Evolutionary conservation across 2,888 invertebrate species (phyloP), one percentile per base, ranked within the genome.

Genomic region (Crioceris asparagi): DNA sequence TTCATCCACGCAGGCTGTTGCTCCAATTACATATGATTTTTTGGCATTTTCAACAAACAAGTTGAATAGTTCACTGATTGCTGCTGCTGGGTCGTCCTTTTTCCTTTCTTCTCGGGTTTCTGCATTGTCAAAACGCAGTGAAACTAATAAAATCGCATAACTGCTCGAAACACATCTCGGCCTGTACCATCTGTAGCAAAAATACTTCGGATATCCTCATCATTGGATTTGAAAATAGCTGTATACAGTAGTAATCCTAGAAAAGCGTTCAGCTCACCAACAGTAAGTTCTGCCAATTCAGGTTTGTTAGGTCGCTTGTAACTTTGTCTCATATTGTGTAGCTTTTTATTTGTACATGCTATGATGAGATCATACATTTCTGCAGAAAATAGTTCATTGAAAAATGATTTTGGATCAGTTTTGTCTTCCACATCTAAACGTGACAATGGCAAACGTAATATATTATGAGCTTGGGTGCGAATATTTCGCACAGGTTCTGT

Each of bases 1-100:
- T 47, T 57, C 50, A 37, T 54, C 52, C 16, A 54, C 44, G n/a
- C 48, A 52, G 14, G 32, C 32, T 17, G 25, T 33, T 12, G 16
- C 31, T 14, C 40, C 33, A 16, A 40, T 16, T 29, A 14, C 18
- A 32, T 40, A 37, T 1, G 29, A 16, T 18, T 15, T 23, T 29
- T 37, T 36, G 18, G 17, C 8, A 29, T 40, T 40, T 19, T 42
- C n/a, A 25, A 45, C 31, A 34, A 43, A 43, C 27, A 18, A 23
- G 12, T 41, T 15, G 21, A 45, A 43, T 12, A 43, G 18, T 10
- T 8, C 18, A 17, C 32, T 35, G 30, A 36, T 39, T 15, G 45
- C 36, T 36, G 45, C 40, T 12, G 32, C 17, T n/a, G 40, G 35
- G 43, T 51, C 44, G 36, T 37, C 31, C 18, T 41, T 31, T 38